Evolutionary conservation across 2,888 invertebrate genomes (phyloP).

Genomic region (Beris morrisii): DNA sequence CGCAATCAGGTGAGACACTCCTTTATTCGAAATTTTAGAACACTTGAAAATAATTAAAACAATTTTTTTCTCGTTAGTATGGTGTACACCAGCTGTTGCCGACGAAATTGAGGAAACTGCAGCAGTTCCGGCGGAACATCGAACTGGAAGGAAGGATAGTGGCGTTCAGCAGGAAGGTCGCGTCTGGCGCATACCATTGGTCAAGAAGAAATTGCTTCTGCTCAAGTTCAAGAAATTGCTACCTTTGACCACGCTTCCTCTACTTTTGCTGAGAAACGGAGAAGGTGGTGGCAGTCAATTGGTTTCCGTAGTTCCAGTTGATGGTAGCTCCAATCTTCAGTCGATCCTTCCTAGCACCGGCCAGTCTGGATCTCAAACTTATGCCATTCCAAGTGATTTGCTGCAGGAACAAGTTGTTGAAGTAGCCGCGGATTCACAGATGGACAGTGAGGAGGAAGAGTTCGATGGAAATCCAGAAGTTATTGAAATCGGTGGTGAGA

Average conservation of each 20-base stretch:
- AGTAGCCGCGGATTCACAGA: slow-evolving; percentile 42
- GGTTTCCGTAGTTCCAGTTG: slow-evolving; percentile 49
- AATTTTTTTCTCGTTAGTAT: neutral
- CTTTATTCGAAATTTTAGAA: neutral
- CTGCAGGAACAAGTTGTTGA: slow-evolving; percentile 45
- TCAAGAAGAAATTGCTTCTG: slow-evolving; percentile 50
- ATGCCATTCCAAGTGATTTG: slow-evolving; percentile 50
- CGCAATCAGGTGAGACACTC: slow-evolving; percentile 11
- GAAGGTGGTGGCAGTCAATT: slow-evolving; percentile 50
- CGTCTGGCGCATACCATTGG: slow-evolving; percentile 48
- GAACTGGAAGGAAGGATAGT: slow-evolving; percentile 21
- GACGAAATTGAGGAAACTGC: slow-evolving; percentile 6
- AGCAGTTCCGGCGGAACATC: slow-evolving; percentile 9
- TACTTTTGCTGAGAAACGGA: slow-evolving; percentile 48
- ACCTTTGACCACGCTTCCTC: slow-evolving; percentile 41
- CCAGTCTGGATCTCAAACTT: slow-evolving; percentile 45
- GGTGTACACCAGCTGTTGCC: slow-evolving; percentile 8
- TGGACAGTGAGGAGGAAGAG: slow-evolving; percentile 45
- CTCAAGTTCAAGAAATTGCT: slow-evolving; percentile 51
- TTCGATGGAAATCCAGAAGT: slow-evolving; percentile 19
- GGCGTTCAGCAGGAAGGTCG: slow-evolving; percentile 40
- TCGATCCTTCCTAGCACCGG: slow-evolving; percentile 48
- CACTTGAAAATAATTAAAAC: neutral
- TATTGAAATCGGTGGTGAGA: slow-evolving; percentile 20
- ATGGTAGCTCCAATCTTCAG: slow-evolving; percentile 49